Base-by-base conservation (phyloP, 2,113 vertebrate genomes). In the Promerops cafer region DNA sequence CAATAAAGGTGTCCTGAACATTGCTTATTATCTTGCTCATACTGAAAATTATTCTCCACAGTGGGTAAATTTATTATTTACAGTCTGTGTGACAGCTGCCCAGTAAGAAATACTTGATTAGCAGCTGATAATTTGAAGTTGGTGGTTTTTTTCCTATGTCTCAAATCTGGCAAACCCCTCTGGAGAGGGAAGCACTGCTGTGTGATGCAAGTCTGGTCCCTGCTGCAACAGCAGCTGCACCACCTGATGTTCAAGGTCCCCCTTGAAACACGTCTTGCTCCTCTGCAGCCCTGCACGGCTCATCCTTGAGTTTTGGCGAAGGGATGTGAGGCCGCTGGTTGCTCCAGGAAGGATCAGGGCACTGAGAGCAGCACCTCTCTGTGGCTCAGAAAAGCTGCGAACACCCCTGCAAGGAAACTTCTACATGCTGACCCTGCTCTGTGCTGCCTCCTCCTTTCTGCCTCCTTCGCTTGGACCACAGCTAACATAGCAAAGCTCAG, bases 381-480 rank as follows among this genome's bases (percentile, higher is more conserved):
- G 2, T 83, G 68, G 13, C 72, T 92, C 87, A 74, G 59, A 57
- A 91, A 87, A 77, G 49, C 72, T 72, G 60, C 75, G 54, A 83
- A 66, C 15, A 33, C 47, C 42, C 40, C 72, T 75, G 61, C 72
- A 83, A 96, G 50, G 68, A 93, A 86, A 65, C 8, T 26, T 88
- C 77, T 70, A 2, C 39, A 0, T 68, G 40, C 90, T 92, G 71
- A 80, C 74, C 82, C 64, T 83, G 40, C 85, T 92, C 72, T 94
- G 31, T 96, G 64, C 82, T 96, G 79, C 85, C 52, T 96, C 16
- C 64, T 97, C 20, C 22, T 95, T 90, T 94, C 88, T 66, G 28
- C 85, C 68, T 96, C 39, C 90, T 96, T 83, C 49, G 13, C 93
- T 96, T 88, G 94, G 94, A 95, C 64, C 65, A 52, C 90, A 86